Base-by-base conservation (phyloP, 2,888 invertebrate genomes). In the Lissonota sp. region DNA sequence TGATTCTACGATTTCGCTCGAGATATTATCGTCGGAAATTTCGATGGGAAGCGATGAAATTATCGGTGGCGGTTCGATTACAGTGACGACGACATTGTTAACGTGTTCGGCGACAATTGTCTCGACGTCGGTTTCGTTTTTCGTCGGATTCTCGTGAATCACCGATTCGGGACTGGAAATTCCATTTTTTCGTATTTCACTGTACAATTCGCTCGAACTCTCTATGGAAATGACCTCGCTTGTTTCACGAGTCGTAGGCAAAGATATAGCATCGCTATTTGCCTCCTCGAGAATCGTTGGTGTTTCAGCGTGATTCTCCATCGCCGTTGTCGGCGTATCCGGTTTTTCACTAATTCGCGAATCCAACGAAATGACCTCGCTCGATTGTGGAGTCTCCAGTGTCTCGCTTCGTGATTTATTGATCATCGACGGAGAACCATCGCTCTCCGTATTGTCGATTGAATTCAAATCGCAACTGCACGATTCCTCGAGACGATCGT, bases 171-270 rank as follows among this genome's bases (percentile, higher is more conserved):
- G 85, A 82, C 86, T 87, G 1, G 87, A 86, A 44, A 85, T 87
- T 66, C 86, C 95, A 86, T 94, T 94, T 91, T 95, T 95, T 86
- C 95, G 95, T 84, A 95, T 94, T 91, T 95, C 95, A 93, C 95
- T 95, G 88, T 95, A 95, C 78, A 94, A 89, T 83, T 94, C 94
- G 87, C 93, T 94, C 83, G 94, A 93, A 88, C 93, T 93, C 78
- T 94, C 94, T 83, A 94, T 94, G 73, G 94, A 92, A 26, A 93
- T 92, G 42, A 93, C 92, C 87, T 93, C 93, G 89, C 94, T 92
- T 90, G 93, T 89, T 57, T 92, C 91, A 6, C 89, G 92, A 3
- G 90, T 90, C 4, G 90, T 91, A 42, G 89, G 90, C 40, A 89
- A 49, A 8, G 90, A 90, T 44, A 89, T 83, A 5, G 85, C 87